Evolutionary conservation across 2,797 vertebrate genomes (phyloP).

Genomic region (Syngnathus rostellatus): DNA sequence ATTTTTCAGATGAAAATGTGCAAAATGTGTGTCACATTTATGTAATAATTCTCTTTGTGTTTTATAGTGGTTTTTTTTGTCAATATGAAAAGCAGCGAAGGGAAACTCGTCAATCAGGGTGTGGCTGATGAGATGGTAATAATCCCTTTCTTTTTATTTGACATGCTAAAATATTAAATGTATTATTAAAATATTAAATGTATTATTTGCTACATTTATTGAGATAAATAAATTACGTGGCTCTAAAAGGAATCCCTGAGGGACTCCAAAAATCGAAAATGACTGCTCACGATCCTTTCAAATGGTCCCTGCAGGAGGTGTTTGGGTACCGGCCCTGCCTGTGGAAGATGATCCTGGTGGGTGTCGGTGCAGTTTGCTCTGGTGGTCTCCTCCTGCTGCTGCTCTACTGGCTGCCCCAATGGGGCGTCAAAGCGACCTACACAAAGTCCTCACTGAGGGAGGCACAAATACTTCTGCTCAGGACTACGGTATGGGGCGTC

Average conservation of each 20-base stretch:
- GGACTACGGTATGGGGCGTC: conserved; percentile 70
- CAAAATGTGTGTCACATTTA: too few species aligned
- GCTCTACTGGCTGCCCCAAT: conserved; percentile 92
- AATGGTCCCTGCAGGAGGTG: conserved; percentile 70
- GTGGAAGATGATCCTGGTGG: conserved; percentile 80
- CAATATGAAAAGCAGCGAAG: conserved; percentile 79
- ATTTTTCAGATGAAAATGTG: too few species aligned
- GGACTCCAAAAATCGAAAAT: neutral
- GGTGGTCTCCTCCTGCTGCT: conserved; percentile 88
- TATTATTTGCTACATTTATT: too few species aligned
- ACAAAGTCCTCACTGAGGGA: conserved; percentile 65
- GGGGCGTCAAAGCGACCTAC: conserved; percentile 82
- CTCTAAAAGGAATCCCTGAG: neutral
- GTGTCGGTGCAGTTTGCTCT: conserved; percentile 72
- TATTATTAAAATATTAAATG: too few species aligned
- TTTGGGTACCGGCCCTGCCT: conserved; percentile 78
- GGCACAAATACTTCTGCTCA: conserved; percentile 81
- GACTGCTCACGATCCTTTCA: neutral
- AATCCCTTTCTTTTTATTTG: neutral
- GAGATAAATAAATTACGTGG: neutral
- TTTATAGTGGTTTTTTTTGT: conserved; percentile 7
- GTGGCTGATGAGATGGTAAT: conserved; percentile 90
- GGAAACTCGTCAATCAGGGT: conserved; percentile 77
- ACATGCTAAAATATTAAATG: too few species aligned
- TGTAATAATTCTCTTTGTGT: too few species aligned